Evolutionary conservation across 2,888 invertebrate genomes (phyloP), one percentile per base, ranked within the genome.

Genomic region (Euproctis similis): DNA sequence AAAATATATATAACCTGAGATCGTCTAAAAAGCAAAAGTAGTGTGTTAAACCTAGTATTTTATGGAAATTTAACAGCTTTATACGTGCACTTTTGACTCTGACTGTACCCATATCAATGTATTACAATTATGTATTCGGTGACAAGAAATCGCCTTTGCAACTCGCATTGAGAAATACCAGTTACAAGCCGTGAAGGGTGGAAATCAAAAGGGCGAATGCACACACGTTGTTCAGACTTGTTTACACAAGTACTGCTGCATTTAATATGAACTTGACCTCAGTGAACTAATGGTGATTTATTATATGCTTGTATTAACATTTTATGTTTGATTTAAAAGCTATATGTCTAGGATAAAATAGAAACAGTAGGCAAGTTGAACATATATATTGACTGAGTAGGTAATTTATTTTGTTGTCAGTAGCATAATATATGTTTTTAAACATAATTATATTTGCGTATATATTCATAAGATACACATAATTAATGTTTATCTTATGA

Each of bases 101-200:
- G 59, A 66, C 38, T 53, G 63, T 76, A 65, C 25, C 17, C 11
- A 17, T 64, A 62, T 70, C 61, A 70, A 66, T 68, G n/a, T 63
- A 59, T 63, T 62, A 73, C 10, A 73, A 73, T 73, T 60, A 63
- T 72, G 57, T 64, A 61, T 63, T 67, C 66, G 67, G 56, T 68
- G 75, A 81, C 80, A 80, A n/a, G n/a, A n/a, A 80, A 81, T 81
- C 66, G 76, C 57, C 74, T 58, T 66, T 58, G 59, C 62, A n/a
- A 66, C 69, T 72, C 67, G 55, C 72, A 69, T 73, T 69, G 59
- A 52, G 50, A 63, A 66, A 62, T 50, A 57, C 52, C 59, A 62
- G 73, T 75, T 75, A 76, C 56, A 58, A 48, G 39, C n/a, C 24
- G 42, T 46, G 57, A 50, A 46, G 49, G 43, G 46, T 49, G 26